Base-by-base conservation (phyloP, 2,113 vertebrate genomes). In the Lagopus leucura region DNA sequence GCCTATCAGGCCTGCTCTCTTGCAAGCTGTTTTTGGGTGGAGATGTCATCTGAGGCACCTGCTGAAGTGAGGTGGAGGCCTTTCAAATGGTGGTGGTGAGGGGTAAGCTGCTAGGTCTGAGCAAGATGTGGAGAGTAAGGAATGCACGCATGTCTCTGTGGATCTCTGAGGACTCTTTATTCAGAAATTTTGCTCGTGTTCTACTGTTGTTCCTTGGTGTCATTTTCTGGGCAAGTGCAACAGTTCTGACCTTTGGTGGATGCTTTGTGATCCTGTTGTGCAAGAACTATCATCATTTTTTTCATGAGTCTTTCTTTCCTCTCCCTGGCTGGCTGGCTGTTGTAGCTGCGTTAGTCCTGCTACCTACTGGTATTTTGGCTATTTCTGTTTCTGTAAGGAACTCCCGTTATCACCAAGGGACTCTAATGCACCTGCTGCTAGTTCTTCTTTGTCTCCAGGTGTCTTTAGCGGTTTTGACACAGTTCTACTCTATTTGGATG, bases 381-480 rank as follows among this genome's bases (percentile, higher is more conserved):
- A 1, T 85, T 6, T 88, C n/a, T n/a, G 8, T 71, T 48, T 85
- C 87, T 87, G 3, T 4, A 7, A 93, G 63, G 28, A 8, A 24
- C 10, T 90, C 94, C 38, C 13, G 54, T 12, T 80, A 17, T 13
- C 16, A 22, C 4, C 92, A 94, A 71, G 96, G 96, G 28, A 12
- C 16, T 73, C 28, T 97, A 4, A 96, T 96, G 95, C 95, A 94
- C 48, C 90, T 95, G 28, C 40, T 97, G 32, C 7, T 97, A 14
- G 11, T 97, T 21, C 72, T 97, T 40, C 21, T 97, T 54, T 97
- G 97, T 66, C 42, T 97, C 25, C 87, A 89, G 92, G 7, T 11
- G 2, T 95, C 97, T 86, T 94, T 32, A 3, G 80, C 30, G 3
- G 11, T 83, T 54, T 38, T 97, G 80, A 50, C 27, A 11, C 4